Percentiles rank a stretch among this genome's conserved stretches.
Conservation (phyloP, 2,888 invertebrate species). For the Hylaea fasciaria region DNA sequence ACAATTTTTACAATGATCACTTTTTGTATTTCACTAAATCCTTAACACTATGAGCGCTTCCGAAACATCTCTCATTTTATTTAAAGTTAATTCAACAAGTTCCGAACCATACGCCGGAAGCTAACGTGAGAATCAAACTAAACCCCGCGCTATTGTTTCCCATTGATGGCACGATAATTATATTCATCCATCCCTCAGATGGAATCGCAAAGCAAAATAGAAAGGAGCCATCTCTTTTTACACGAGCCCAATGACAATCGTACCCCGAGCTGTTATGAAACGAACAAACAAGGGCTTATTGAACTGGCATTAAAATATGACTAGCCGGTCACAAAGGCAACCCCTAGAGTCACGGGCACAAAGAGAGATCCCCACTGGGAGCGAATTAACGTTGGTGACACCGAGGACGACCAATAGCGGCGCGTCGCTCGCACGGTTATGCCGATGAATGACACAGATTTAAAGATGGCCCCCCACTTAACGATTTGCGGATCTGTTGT, state of each 20-base stretch:
- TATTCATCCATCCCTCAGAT: not conserved
- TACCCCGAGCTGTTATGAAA: constrained; percentile 36
- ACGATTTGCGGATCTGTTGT: constrained; percentile 44
- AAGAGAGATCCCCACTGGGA: constrained; percentile 81
- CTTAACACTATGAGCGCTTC: no score
- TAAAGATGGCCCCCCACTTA: constrained; percentile 74
- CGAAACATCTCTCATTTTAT: not conserved
- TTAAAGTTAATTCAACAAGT: no score
- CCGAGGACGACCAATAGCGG: constrained; percentile 61
- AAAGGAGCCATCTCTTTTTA: constrained; percentile 13
- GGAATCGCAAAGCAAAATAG: not conserved
- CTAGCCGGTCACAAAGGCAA: constrained; percentile 75
- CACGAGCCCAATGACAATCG: constrained; percentile 17
- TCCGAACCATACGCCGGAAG: constrained; percentile 1
- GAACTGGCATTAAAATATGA: constrained; percentile 72
- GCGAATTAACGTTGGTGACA: constrained; percentile 68
- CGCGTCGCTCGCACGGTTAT: constrained; percentile 49
- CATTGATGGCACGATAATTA: no score
- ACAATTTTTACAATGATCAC: no score
- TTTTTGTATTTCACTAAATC: no score
- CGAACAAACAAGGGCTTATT: constrained; percentile 60
- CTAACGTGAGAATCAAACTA: constrained; percentile 2
- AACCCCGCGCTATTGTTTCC: not conserved
- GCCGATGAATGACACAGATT: constrained; percentile 65
- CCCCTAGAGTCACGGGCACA: constrained; percentile 78